Base-by-base conservation (phyloP, 2,888 invertebrate species). In the Metallyticus violacea region DNA sequence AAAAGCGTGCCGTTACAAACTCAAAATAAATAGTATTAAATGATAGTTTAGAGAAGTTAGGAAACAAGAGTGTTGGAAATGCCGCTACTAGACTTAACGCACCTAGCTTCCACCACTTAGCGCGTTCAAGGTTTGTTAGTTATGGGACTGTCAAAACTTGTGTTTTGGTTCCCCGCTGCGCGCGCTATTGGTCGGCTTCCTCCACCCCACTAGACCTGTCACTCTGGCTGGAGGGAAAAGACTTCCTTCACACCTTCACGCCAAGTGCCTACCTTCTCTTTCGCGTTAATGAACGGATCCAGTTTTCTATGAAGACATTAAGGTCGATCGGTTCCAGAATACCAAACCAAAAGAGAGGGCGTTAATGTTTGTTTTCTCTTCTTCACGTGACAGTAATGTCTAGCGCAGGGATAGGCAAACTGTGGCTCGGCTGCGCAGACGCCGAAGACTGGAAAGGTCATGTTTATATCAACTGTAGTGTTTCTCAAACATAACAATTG, bases 81-180 rank as follows among this genome's bases (percentile, higher is more conserved):
- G n/a, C n/a, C n/a, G n/a, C n/a, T n/a, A n/a, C 1, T 7, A 15
- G 15, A 62, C 40, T 62, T 9, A 62, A 62, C 40, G 40, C 40
- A 62, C 40, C 40, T n/a, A n/a, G n/a, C n/a, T n/a, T n/a, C n/a
- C n/a, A n/a, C n/a, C 40, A 62, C 40, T 81, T 81, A 30, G 25
- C 81, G 81, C 4, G 40, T 9, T 29, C 81, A 40, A 30, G 40
- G 81, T 40, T 81, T 81, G 81, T 81, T 81, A 40, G 81, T 81
- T 81, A 81, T 81, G 29, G 81, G 40, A 81, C 81, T 81, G 81
- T 81, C 81, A 81, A 81, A 81, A 81, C 26, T 29, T 40, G 29
- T 81, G 81, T 40, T 81, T 81, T 25, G 28, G 40, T 30, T 81
- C 81, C 81, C 30, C 29, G 81, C 81, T 40, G 81, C 7, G 80